Base-by-base conservation (phyloP, 2,113 vertebrate genomes). In the Urocynchramus pylzowi region DNA sequence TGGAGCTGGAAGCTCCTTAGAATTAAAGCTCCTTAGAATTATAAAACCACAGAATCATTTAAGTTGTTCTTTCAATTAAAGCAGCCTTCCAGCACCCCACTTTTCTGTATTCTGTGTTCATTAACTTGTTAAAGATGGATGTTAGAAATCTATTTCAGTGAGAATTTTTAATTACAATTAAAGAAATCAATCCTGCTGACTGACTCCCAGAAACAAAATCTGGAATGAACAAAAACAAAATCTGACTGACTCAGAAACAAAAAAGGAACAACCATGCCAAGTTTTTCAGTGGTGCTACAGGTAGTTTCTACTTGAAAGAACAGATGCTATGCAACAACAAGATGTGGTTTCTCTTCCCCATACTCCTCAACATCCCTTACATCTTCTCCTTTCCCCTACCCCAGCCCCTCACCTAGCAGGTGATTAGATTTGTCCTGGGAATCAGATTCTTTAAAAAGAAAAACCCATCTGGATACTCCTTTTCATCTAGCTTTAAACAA, bases 341-440 rank as follows among this genome's bases (percentile, higher is more conserved):
- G 8, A 33, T 41, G 11, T 27, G 6, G 8, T 44, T 57, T 20
- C 23, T 27, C 18, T 13, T 17, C 1, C 18, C 17, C 26, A 13
- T 10, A 20, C 10, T n/a, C 10, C 12, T 28, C n/a, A 42, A 54
- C 3, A 75, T 23, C 16, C 13, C 5, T 56, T 35, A 75, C 6
- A 56, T 13, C 8, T 57, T 56, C 60, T 41, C 50, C 10, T 57
- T 75, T 42, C 16, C 49, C 26, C 6, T 20, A 5, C 2, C n/a
- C 10, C 21, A 37, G 1, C 2, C 4, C 12, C 14, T 4, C 6
- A 1, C n/a, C n/a, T n/a, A n/a, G n/a, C 17, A 61, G 18, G 23
- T 53, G 59, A 45, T 69, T 27, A 57, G 17, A 53, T 73, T 75
- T 93, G 7, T 31, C 21, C 44, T 68, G 22, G 23, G 19, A 93